phyloP scores from a whole-genome alignment of 2,113 vertebrate genomes.

The Recurvirostra avosetta region DNA sequence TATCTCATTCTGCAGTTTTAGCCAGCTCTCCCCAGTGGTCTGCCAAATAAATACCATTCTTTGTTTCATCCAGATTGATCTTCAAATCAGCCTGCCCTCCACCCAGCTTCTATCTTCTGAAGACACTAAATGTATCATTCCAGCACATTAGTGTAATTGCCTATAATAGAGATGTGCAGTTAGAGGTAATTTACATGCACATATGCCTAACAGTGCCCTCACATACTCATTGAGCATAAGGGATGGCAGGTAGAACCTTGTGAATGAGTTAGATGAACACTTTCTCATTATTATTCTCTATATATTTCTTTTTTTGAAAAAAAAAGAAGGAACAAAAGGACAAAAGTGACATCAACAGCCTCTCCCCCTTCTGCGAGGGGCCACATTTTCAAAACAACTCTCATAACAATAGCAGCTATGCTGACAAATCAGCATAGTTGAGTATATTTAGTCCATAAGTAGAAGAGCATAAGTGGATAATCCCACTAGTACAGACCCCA shows the following conservation, averaged over 20 bases:
- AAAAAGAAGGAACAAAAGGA: constrained; percentile 17
- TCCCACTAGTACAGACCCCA: background rate
- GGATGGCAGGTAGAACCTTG: constrained; percentile 63
- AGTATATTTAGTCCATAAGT: background rate
- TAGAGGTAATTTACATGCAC: constrained; percentile 67
- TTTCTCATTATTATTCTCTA: constrained; percentile 46
- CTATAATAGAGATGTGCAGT: constrained; percentile 69
- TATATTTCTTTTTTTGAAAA: background rate
- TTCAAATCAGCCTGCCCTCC: constrained; percentile 67
- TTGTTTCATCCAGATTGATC: constrained; percentile 66
- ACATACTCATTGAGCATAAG: constrained; percentile 60
- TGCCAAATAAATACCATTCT: constrained; percentile 62
- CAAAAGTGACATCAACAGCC: background rate
- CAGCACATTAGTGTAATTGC: constrained; percentile 65
- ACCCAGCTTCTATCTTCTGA: constrained; percentile 63
- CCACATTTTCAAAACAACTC: background rate
- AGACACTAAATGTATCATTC: constrained; percentile 68
- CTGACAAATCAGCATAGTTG: background rate
- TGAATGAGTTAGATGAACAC: constrained; percentile 55
- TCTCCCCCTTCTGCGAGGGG: background rate
- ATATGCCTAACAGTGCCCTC: constrained; percentile 62
- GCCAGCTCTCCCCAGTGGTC: constrained; percentile 58
- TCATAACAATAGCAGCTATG: background rate
- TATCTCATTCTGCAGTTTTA: constrained; percentile 53
- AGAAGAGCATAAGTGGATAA: background rate